A percentile compares a stretch with the other conserved stretches of the same genome.
phyloP scores from a whole-genome alignment of 2,888 invertebrate species.

The Phalera bucephala region DNA sequence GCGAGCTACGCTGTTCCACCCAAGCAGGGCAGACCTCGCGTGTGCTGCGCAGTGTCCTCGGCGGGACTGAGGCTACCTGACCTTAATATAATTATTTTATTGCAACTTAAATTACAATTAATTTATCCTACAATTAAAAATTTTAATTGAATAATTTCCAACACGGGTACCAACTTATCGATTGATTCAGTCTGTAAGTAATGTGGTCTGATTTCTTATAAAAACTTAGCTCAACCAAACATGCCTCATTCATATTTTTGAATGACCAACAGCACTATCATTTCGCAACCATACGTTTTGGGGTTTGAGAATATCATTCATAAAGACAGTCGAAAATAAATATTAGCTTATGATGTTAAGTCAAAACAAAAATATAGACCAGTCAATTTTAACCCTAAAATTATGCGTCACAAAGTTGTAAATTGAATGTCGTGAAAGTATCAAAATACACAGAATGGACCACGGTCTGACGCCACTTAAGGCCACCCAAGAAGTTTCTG shows the following conservation, averaged over 20 bases:
- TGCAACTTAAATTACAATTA: too few species aligned
- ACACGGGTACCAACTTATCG: too few species aligned
- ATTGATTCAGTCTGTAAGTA: too few species aligned
- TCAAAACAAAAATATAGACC: slow-evolving; percentile 25
- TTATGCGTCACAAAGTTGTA: slow-evolving; percentile 11
- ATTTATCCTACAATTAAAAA: too few species aligned
- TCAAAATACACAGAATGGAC: slow-evolving; percentile 64
- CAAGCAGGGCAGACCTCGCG: too few species aligned
- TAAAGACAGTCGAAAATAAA: slow-evolving; percentile 69
- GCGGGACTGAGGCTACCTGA: too few species aligned
- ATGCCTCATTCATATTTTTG: slow-evolving; percentile 6
- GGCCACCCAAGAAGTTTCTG: slow-evolving; percentile 78
- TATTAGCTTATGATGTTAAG: slow-evolving; percentile 61
- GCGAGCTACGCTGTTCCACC: too few species aligned
- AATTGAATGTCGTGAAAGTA: slow-evolving; percentile 3
- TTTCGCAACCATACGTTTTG: slow-evolving; percentile 41
- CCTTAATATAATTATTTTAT: too few species aligned
- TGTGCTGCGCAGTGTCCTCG: too few species aligned
- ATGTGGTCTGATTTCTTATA: too few species aligned
- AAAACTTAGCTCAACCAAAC: too few species aligned
- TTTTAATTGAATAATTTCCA: too few species aligned
- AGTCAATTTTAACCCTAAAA: slow-evolving; percentile 12
- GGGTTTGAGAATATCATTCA: slow-evolving; percentile 74
- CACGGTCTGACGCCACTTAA: slow-evolving; percentile 71
- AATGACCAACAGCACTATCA: slow-evolving; percentile 22